These are phyloP conservation scores for Cantharis nigra DNA, from an alignment of 2,888 invertebrate species.

Conservation along the genomic window DNA sequence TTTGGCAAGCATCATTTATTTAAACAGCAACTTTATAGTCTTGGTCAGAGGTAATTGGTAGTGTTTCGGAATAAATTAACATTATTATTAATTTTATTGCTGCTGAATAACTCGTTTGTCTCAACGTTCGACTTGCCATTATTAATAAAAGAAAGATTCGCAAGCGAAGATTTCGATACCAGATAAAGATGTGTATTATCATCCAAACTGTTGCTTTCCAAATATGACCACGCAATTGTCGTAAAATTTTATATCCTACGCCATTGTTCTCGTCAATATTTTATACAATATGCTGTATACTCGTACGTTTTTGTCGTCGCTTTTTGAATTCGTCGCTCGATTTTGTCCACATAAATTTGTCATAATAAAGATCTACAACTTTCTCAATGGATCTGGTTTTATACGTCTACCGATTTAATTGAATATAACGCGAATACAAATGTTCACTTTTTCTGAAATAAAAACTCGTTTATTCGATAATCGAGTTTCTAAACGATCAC, in stretches of 20 bases:
- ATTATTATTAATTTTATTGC: constrained; percentile 26
- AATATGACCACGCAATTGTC: constrained; percentile 41
- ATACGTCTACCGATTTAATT: constrained; percentile 1
- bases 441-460: background rate
- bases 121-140: background rate
- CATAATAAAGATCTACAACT: constrained; percentile 45
- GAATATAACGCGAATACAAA: background rate
- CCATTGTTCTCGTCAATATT: constrained; percentile 51
- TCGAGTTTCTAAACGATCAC: background rate
- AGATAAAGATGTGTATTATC: constrained; percentile 37
- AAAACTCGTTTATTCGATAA: background rate
- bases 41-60: constrained; percentile 38
- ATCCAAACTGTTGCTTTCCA: constrained; percentile 40
- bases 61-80: constrained; percentile 37
- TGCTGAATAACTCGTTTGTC: constrained; percentile 9
- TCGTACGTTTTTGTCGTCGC: constrained; percentile 12
- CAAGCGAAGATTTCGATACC: constrained; percentile 31
- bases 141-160: constrained; percentile 17
- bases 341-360: constrained; percentile 40
- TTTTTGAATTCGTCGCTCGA: constrained; percentile 18
- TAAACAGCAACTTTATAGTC: constrained; percentile 34
- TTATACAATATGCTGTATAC: constrained; percentile 43
- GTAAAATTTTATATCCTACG: constrained; percentile 49
- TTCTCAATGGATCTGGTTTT: constrained; percentile 29
- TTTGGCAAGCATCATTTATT: constrained; percentile 36